Conservation (phyloP, 2,888 invertebrate species). For the Erebia ligea region DNA sequence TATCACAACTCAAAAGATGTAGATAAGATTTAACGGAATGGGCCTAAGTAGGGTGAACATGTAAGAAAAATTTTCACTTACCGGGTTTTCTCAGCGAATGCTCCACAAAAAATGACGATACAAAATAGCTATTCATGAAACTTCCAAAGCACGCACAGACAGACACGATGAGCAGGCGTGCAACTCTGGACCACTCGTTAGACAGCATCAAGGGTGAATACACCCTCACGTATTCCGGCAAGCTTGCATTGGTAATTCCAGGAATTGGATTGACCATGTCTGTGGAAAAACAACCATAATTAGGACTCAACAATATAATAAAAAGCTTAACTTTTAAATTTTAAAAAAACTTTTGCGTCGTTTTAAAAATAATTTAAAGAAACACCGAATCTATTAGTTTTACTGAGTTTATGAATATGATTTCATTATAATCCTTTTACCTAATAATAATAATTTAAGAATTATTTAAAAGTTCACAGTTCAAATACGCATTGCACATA, state of each 20-base stretch:
- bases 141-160: slow-evolving; percentile 46
- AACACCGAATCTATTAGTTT: too few relatives aligned
- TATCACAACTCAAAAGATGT: too few relatives aligned
- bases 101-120: slow-evolving; percentile 58
- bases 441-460: too few relatives aligned
- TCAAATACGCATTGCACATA: background rate
- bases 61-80: slow-evolving; percentile 39
- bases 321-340: too few relatives aligned
- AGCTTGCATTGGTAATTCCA: slow-evolving; percentile 4
- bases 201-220: slow-evolving; percentile 86
- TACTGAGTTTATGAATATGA: too few relatives aligned
- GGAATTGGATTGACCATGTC: slow-evolving; percentile 32
- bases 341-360: too few relatives aligned
- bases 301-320: too few relatives aligned
- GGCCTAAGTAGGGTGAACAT: too few relatives aligned
- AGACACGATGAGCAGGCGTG: slow-evolving; percentile 82
- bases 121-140: slow-evolving; percentile 56
- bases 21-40: too few relatives aligned
- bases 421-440: too few relatives aligned
- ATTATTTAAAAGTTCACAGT: slow-evolving; percentile 14
- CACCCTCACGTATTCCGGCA: background rate
- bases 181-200: slow-evolving; percentile 87
- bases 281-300: slow-evolving; percentile 29
- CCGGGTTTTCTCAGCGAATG: slow-evolving; percentile 47
- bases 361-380: too few relatives aligned